phyloP scores from a whole-genome alignment of 2,113 vertebrate genomes.

The Carassius auratus region DNA sequence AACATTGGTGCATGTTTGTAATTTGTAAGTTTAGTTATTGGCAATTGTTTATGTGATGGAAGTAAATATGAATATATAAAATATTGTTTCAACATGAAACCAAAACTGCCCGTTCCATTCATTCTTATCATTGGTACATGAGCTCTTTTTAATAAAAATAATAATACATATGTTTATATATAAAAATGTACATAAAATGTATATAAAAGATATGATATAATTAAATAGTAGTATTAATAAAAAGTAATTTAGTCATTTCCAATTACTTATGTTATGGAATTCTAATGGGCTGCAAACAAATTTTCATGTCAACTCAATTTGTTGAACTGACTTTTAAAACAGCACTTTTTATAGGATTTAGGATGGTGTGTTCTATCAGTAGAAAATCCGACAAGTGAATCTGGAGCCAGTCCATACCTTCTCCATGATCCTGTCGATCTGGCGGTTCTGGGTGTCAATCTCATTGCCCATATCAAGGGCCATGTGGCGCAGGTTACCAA shows the following conservation, averaged over 20 bases:
- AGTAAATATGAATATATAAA: neutral
- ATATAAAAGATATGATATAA: too few species aligned
- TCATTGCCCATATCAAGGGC: constrained; percentile 99
- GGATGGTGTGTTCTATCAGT: neutral
- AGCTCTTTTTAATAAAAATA: too few species aligned
- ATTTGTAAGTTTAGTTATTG: neutral
- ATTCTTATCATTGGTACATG: neutral
- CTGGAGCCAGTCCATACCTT: constrained; percentile 78
- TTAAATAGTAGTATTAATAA: neutral
- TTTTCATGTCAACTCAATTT: neutral
- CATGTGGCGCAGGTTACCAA: constrained; percentile 99
- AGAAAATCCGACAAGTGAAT: neutral
- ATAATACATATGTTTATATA: neutral
- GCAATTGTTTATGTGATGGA: neutral
- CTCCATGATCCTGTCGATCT: constrained; percentile 99
- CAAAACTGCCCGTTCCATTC: too few species aligned
- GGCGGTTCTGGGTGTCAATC: constrained; percentile 99
- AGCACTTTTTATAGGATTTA: neutral
- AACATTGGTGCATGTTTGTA: neutral
- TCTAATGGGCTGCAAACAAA: neutral
- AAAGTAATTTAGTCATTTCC: neutral
- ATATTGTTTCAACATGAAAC: too few species aligned
- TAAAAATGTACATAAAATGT: too few species aligned
- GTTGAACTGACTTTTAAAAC: neutral
- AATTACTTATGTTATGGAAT: neutral